These are phyloP conservation scores for Mobula birostris DNA, from an alignment of 2,113 vertebrate genomes.

Conservation along the genomic window DNA sequence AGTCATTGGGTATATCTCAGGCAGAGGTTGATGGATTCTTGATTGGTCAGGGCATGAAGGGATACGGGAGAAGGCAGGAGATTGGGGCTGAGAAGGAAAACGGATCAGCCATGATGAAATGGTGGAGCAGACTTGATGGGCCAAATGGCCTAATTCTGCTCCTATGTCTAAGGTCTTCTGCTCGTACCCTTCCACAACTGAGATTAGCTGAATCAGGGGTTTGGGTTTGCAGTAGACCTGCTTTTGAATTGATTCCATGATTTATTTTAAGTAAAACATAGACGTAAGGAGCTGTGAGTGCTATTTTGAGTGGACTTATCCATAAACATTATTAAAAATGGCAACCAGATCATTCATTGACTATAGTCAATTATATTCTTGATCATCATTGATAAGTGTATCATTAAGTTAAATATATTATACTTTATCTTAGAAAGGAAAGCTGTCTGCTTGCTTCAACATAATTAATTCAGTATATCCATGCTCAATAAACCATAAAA, in stretches of 20 bases:
- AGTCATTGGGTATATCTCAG: too few relatives aligned
- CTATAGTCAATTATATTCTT: conserved; percentile 28
- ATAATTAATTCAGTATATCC: conserved; percentile 21
- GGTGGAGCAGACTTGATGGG: too few relatives aligned
- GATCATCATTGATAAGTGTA: conserved; percentile 33
- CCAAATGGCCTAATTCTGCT: too few relatives aligned
- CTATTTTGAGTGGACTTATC: neutral
- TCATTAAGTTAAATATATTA: conserved; percentile 36
- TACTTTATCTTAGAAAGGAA: conserved; percentile 31
- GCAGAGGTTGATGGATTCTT: too few relatives aligned
- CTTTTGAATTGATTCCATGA: neutral
- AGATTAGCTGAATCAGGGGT: neutral
- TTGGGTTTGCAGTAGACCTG: neutral
- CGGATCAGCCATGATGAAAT: too few relatives aligned
- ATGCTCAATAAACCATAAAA: conserved; percentile 27
- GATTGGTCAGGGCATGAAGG: too few relatives aligned
- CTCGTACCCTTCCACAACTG: neutral
- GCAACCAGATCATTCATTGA: conserved; percentile 33
- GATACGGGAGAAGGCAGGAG: too few relatives aligned
- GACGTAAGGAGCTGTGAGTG: neutral
- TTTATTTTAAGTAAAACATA: neutral
- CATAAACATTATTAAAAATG: conserved; percentile 35
- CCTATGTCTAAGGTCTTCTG: too few relatives aligned
- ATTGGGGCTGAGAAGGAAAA: too few relatives aligned
- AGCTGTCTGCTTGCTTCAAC: neutral